Conservation (phyloP, 2,113 vertebrate species). For the Dicerorhinus sumatrensis region DNA sequence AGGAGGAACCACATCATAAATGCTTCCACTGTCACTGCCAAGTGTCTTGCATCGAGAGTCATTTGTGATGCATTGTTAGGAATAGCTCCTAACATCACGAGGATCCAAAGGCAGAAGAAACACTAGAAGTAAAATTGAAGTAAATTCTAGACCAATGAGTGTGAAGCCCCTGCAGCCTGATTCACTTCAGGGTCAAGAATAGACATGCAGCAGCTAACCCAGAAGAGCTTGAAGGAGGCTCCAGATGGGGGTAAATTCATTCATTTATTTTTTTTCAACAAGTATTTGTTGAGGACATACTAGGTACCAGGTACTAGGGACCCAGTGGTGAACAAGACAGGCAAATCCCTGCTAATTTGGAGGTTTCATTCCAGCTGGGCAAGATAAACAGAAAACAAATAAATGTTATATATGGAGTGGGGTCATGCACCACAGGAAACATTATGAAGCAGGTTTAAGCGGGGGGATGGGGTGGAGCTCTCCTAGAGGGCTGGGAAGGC, state of each 20-base stretch:
- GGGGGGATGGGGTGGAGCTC: background rate
- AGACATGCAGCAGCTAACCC: background rate
- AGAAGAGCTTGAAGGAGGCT: background rate
- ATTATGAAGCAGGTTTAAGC: background rate
- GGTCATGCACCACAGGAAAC: background rate
- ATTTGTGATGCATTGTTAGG: background rate
- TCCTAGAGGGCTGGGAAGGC: background rate
- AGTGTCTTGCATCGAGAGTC: background rate
- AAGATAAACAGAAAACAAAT: background rate
- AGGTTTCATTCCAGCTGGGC: background rate
- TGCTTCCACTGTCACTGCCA: background rate
- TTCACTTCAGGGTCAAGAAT: background rate
- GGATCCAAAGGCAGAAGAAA: background rate
- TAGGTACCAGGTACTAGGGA: background rate
- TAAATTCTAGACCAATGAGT: background rate
- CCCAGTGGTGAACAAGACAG: background rate
- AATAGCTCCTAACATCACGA: background rate
- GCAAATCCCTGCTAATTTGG: background rate
- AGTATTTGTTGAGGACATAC: background rate
- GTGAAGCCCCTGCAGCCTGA: background rate
- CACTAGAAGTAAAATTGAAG: background rate
- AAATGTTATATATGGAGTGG: background rate
- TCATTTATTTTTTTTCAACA: background rate
- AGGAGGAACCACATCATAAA: slow-evolving; percentile 1
- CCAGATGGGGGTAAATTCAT: background rate